Base-by-base conservation (phyloP, 1,140 invertebrate genomes). In the Dendroctonus ponderosae region DNA sequence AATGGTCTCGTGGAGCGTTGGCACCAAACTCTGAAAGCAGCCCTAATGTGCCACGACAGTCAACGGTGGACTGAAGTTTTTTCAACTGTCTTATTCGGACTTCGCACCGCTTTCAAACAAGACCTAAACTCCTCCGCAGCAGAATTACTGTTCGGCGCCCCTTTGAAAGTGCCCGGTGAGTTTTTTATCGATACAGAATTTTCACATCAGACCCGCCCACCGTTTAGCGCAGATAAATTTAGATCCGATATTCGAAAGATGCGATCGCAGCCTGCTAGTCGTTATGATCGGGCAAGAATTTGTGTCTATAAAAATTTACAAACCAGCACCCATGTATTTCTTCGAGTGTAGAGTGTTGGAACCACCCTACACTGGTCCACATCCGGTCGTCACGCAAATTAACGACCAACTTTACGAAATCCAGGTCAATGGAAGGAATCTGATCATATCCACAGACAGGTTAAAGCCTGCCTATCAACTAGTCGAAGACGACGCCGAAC, bases 21-120 rank as follows among this genome's bases (percentile, higher is more conserved):
- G 56, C 80, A 84, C 69, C 63, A 78, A 3, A 58, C 72, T 40
- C 62, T 83, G 6, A 82, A 83, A 68, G 53, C 72, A 12, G 70
- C 80, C 3, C 46, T 81, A 7, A 76, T 46, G 61, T 68, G 57
- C 26, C 63, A 76, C 48, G 39, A 59, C 4, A 70, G 51, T 0
- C 52, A 43, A n/a, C 38, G 62, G 6, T 82, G 80, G 79, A 65
- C 69, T 4, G 68, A 76, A 14, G 14, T 52, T 0, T 68, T 83
- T 3, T 77, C 81, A 0, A 67, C 75, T 0, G 78, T 82, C 5
- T 65, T 83, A 0, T 64, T 82, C 0, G 80, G 80, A 7, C 65
- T 80, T 0, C 7, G 49, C 7, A 15, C 49, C 14, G 43, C 43
- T 11, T 46, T 46, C 12, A 46, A 46, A 46, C 8, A 4, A 3